These are phyloP conservation scores for Nyctereutes procyonoides DNA, from an alignment of 2,113 vertebrate species.

Conservation along the genomic window DNA sequence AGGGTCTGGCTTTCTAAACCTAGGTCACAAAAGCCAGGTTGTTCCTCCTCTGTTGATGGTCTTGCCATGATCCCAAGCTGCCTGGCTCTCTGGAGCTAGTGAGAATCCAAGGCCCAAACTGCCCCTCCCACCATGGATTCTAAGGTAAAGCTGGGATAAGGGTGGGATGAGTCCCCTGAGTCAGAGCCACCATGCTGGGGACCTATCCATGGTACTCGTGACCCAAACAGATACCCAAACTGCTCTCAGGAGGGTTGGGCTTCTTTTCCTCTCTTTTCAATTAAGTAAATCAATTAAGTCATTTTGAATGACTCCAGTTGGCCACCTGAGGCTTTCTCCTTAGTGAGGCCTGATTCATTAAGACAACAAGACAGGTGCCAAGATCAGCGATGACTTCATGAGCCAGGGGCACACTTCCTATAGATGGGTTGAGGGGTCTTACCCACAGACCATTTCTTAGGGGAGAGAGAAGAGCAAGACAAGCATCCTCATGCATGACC, in stretches of 20 bases:
- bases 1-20: background rate
- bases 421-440: background rate
- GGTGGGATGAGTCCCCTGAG: background rate
- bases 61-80: slow-evolving; percentile 39
- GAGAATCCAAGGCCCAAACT: background rate
- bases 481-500: background rate
- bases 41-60: background rate
- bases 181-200: background rate
- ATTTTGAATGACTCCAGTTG: slow-evolving; percentile 55
- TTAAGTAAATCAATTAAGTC: slow-evolving; percentile 67
- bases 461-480: background rate
- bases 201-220: background rate
- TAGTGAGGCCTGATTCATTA: slow-evolving; percentile 62
- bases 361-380: slow-evolving; percentile 46
- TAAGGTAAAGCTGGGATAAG: background rate
- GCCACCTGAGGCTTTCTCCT: slow-evolving; percentile 59
- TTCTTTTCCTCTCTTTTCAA: slow-evolving; percentile 59
- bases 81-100: background rate
- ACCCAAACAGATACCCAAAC: background rate
- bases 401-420: background rate
- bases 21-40: slow-evolving; percentile 44
- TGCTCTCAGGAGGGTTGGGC: slow-evolving; percentile 23
- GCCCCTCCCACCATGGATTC: background rate
- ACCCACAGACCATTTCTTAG: background rate
- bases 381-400: slow-evolving; percentile 14